Percentiles rank a stretch among this genome's conserved stretches.
These are phyloP conservation scores for Alexandromys fortis DNA, from an alignment of 2,113 vertebrate species.

Conservation along the genomic window DNA sequence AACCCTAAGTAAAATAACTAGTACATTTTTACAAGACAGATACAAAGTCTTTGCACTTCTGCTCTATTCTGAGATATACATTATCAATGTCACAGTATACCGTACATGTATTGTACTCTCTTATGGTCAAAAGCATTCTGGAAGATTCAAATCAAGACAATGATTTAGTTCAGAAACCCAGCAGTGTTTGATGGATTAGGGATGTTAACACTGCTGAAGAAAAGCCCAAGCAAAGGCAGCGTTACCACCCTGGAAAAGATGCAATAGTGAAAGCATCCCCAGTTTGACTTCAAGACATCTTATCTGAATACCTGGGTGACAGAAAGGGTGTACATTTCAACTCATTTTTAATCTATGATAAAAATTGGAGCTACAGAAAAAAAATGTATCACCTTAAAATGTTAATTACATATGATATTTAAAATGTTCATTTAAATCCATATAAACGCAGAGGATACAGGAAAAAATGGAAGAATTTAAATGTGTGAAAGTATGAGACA, in stretches of 20 bases:
- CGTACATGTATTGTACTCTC: not conserved
- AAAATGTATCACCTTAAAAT: not conserved
- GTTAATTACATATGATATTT: conserved; percentile 32
- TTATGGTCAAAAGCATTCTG: not conserved
- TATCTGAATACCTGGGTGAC: not conserved
- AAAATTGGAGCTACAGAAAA: conserved; percentile 11
- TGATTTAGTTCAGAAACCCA: not conserved
- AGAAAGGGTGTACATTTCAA: not conserved
- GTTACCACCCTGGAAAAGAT: not conserved
- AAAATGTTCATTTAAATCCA: conserved; percentile 3
- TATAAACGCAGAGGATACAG: not conserved
- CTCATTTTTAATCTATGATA: not conserved
- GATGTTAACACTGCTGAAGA: not conserved
- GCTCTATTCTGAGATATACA: not conserved
- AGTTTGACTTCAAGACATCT: not conserved
- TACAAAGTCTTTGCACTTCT: not conserved
- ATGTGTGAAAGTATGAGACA: not conserved
- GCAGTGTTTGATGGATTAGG: not conserved
- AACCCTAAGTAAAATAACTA: conserved; percentile 20
- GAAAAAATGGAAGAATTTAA: not conserved
- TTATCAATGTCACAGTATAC: not conserved
- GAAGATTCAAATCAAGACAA: conserved; percentile 19
- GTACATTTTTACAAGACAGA: not conserved
- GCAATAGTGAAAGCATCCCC: conserved; percentile 17
- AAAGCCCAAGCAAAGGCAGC: not conserved